These are phyloP conservation scores for Argyresthia goedartella DNA, from an alignment of 2,888 invertebrate genomes.

Conservation along the genomic window DNA sequence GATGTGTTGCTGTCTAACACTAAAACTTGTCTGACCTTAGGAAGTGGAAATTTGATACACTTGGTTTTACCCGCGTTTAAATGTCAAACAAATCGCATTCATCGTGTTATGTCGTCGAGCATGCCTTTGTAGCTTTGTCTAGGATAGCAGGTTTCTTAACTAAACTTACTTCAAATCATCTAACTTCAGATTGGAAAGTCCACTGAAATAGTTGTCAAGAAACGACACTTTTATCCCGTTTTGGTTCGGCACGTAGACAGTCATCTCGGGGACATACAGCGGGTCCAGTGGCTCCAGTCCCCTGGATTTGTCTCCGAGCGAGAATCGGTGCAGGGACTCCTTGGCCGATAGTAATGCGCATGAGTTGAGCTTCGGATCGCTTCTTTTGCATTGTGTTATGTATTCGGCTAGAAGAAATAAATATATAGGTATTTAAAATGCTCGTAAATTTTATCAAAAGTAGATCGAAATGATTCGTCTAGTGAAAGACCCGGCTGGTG, in stretches of 20 bases:
- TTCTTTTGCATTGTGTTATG: slow-evolving; percentile 38
- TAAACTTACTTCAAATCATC: slow-evolving; percentile 31
- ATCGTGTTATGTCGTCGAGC: too few relatives aligned
- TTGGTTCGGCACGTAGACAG: slow-evolving; percentile 38
- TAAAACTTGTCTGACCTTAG: too few relatives aligned
- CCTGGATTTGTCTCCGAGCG: slow-evolving; percentile 31
- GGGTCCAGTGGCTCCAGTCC: slow-evolving; percentile 36
- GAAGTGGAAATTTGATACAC: too few relatives aligned
- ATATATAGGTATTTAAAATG: not conserved
- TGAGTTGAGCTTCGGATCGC: slow-evolving; percentile 40
- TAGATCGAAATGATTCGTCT: too few relatives aligned
- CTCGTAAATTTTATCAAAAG: not conserved
- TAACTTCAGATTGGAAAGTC: slow-evolving; percentile 33
- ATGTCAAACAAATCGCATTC: too few relatives aligned
- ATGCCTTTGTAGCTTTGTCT: too few relatives aligned
- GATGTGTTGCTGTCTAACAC: too few relatives aligned
- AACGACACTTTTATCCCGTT: slow-evolving; percentile 39
- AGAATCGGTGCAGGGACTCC: slow-evolving; percentile 33
- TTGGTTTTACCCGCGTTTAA: too few relatives aligned
- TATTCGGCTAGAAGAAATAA: slow-evolving; percentile 25
- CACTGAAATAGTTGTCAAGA: slow-evolving; percentile 39
- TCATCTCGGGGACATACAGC: slow-evolving; percentile 36
- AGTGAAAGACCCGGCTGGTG: too few relatives aligned
- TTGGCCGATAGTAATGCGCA: slow-evolving; percentile 39
- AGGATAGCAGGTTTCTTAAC: too few relatives aligned